These are phyloP conservation scores for Nasonia giraulti DNA, from an alignment of 1,140 invertebrate species.

Conservation along the genomic window DNA sequence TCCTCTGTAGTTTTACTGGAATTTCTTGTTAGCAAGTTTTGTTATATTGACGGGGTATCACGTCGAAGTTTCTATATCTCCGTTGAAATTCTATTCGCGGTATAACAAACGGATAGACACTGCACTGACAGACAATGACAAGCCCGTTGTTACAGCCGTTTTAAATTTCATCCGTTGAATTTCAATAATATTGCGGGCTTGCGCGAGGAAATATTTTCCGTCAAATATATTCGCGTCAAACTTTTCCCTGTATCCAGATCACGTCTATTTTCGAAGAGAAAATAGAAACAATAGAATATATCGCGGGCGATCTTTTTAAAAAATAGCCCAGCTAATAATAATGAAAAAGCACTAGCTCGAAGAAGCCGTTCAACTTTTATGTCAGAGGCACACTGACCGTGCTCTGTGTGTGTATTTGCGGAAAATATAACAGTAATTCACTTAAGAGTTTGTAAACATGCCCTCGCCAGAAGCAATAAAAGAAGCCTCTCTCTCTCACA, in stretches of 20 bases:
- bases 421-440: conserved; percentile 14
- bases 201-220: background rate
- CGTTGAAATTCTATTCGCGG: background rate
- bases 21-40: background rate
- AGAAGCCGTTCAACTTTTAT: background rate
- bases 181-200: background rate
- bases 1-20: background rate
- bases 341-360: background rate
- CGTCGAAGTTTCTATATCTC: conserved; percentile 2
- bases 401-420: background rate
- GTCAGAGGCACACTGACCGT: background rate
- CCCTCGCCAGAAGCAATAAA: background rate
- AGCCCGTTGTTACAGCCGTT: background rate
- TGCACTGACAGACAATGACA: conserved; percentile 4
- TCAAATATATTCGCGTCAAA: too few species aligned
- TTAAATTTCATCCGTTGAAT: background rate
- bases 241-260: too few species aligned
- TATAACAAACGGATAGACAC: conserved; percentile 17
- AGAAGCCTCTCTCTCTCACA: background rate
- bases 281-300: too few species aligned
- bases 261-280: too few species aligned
- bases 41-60: background rate
- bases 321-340: too few species aligned
- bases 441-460: background rate
- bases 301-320: too few species aligned